Percentiles rank a stretch among this genome's conserved stretches.
These are phyloP conservation scores for Lepidurus packardi DNA, from an alignment of 1,140 invertebrate genomes.

Conservation along the genomic window DNA sequence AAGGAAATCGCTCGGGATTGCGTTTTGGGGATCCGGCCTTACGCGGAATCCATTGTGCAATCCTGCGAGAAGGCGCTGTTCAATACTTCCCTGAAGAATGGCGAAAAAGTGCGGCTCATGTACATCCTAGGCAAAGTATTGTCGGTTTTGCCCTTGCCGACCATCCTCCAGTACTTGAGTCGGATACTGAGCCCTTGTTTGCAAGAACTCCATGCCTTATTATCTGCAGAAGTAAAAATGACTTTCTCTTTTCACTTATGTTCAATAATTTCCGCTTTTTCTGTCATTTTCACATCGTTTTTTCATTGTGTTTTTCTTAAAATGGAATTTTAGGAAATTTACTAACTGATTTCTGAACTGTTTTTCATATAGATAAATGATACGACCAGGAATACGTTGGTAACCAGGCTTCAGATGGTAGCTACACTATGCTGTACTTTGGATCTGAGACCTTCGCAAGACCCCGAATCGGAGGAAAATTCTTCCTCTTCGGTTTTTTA, in stretches of 20 bases:
- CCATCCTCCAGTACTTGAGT: conserved; percentile 63
- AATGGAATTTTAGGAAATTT: not conserved
- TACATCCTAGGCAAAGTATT: conserved; percentile 67
- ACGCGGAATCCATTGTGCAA: conserved; percentile 61
- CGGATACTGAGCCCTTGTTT: conserved; percentile 61
- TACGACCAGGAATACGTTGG: conserved; percentile 47
- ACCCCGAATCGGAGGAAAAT: conserved; percentile 33
- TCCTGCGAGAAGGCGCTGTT: conserved; percentile 49
- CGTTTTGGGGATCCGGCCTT: conserved; percentile 60
- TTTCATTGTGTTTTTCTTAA: not conserved
- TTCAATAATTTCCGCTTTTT: not conserved
- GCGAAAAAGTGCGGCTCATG: conserved; percentile 55
- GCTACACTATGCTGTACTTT: conserved; percentile 63
- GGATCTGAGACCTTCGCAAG: conserved; percentile 45
- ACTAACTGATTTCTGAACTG: not conserved
- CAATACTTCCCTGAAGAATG: conserved; percentile 29
- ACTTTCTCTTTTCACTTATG: not conserved
- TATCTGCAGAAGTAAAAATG: conserved; percentile 37
- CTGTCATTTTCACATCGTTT: not conserved
- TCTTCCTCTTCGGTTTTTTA: not conserved
- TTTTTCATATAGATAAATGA: conserved; percentile 46
- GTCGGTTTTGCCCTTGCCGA: conserved; percentile 57
- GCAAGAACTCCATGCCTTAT: conserved; percentile 54
- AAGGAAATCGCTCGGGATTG: conserved; percentile 79
- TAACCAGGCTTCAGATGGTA: conserved; percentile 61